A percentile compares a stretch with the other conserved stretches of the same genome.
These are phyloP conservation scores for Lophius piscatorius DNA, from an alignment of 2,113 vertebrate genomes.

Conservation along the genomic window DNA sequence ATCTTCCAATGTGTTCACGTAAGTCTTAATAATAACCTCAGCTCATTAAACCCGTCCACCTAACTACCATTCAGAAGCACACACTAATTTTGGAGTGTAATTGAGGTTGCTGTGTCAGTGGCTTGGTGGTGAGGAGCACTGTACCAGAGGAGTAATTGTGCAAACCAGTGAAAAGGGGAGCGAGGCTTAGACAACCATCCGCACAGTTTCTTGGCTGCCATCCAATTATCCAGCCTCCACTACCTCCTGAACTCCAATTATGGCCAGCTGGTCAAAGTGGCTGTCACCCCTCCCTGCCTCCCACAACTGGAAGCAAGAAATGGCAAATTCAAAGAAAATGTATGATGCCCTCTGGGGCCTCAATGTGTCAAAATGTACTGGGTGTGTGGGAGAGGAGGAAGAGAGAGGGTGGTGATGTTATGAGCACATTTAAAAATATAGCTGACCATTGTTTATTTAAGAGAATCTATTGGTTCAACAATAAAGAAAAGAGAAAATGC, in stretches of 20 bases:
- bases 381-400: slow-evolving; percentile 3
- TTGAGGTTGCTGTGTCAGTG: slow-evolving; percentile 48
- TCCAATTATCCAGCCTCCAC: slow-evolving; percentile 74
- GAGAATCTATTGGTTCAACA: too few relatives aligned
- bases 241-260: slow-evolving; percentile 77
- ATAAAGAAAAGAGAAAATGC: too few relatives aligned
- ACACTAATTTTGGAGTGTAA: slow-evolving; percentile 35
- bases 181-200: slow-evolving; percentile 52
- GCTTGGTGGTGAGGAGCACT: slow-evolving; percentile 37
- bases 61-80: not conserved
- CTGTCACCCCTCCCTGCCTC: slow-evolving; percentile 58
- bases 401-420: not conserved
- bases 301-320: slow-evolving; percentile 44
- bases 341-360: slow-evolving; percentile 50
- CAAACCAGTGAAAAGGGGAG: slow-evolving; percentile 56
- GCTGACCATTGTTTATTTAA: too few relatives aligned
- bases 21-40: slow-evolving; percentile 1
- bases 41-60: slow-evolving; percentile 29
- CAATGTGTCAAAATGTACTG: slow-evolving; percentile 3
- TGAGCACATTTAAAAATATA: slow-evolving; percentile 13
- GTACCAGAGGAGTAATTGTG: slow-evolving; percentile 71
- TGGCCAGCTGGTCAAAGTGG: slow-evolving; percentile 62
- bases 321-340: slow-evolving; percentile 67
- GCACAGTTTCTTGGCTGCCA: slow-evolving; percentile 62
- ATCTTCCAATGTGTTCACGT: not conserved